A percentile compares a stretch with the other conserved stretches of the same genome.
Evolutionary conservation across 1,140 invertebrate species (phyloP).

Genomic region (Nilaparvata lugens): DNA sequence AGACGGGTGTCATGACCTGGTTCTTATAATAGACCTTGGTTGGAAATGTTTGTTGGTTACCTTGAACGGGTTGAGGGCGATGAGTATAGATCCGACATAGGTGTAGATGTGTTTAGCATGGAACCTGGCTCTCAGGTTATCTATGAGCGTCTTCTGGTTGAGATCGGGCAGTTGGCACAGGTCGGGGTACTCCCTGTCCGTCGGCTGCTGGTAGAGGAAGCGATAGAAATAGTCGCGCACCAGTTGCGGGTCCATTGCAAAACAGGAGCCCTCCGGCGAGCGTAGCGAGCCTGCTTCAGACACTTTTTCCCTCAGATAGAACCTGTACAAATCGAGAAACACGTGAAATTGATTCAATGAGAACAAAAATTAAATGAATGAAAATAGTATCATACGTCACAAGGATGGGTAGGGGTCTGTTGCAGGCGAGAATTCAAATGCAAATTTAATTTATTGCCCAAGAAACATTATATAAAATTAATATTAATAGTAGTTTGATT

Average conservation of each 20-base stretch:
- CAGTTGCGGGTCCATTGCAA: constrained; percentile 81
- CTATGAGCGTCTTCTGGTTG: constrained; percentile 85
- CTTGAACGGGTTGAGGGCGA: constrained; percentile 83
- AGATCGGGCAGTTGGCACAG: constrained; percentile 90
- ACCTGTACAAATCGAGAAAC: constrained; percentile 40
- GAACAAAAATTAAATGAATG: too few relatives aligned
- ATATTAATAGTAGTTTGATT: too few relatives aligned
- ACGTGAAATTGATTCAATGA: too few relatives aligned
- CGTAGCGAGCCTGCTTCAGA: constrained; percentile 51
- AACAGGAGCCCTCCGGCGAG: constrained; percentile 73
- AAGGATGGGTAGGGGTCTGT: too few relatives aligned
- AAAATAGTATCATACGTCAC: too few relatives aligned
- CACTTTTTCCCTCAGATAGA: constrained; percentile 75
- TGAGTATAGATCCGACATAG: constrained; percentile 92
- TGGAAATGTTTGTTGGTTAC: constrained; percentile 16
- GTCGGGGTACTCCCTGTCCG: constrained; percentile 87
- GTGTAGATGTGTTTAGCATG: constrained; percentile 90
- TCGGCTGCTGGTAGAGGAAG: constrained; percentile 84
- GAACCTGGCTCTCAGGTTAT: constrained; percentile 84
- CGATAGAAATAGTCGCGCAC: constrained; percentile 83
- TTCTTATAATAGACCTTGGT: background rate
- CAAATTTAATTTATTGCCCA: too few relatives aligned
- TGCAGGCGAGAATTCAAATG: too few relatives aligned
- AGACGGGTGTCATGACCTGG: too few relatives aligned
- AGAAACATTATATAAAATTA: too few relatives aligned